phyloP scores from a whole-genome alignment of 2,888 invertebrate genomes.

The Danaus chrysippus region DNA sequence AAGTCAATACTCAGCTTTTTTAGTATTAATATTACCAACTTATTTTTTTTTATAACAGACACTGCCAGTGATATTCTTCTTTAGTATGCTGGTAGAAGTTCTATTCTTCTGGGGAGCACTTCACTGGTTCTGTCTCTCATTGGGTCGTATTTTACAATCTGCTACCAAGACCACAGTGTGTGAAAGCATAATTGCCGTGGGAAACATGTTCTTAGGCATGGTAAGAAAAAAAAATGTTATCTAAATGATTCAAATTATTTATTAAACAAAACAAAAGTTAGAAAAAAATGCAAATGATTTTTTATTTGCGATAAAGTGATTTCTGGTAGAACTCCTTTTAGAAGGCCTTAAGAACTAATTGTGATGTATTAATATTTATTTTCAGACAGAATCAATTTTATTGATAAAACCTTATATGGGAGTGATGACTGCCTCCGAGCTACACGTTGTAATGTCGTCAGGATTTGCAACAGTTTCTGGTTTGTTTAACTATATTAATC shows the following conservation, averaged over 20 bases:
- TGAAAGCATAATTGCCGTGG: conserved; percentile 95
- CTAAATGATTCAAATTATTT: neutral
- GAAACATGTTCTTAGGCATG: conserved; percentile 96
- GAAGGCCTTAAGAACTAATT: neutral
- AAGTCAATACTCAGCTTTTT: no score
- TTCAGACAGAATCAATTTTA: conserved; percentile 92
- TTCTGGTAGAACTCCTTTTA: no score
- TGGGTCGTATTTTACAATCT: conserved; percentile 85
- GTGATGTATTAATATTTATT: conserved; percentile 8
- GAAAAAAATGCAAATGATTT: no score
- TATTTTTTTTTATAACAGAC: conserved; percentile 69
- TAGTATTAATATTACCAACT: no score
- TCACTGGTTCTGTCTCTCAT: conserved; percentile 89
- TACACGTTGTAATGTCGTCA: conserved; percentile 95
- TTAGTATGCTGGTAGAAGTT: conserved; percentile 93
- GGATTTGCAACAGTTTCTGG: conserved; percentile 98
- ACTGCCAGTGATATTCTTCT: conserved; percentile 95
- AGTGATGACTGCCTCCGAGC: conserved; percentile 92
- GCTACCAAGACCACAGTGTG: conserved; percentile 91
- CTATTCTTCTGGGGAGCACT: conserved; percentile 93
- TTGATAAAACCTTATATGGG: conserved; percentile 92
- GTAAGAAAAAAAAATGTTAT: conserved; percentile 63
- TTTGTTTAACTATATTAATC: conserved; percentile 45
- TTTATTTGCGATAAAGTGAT: no score
- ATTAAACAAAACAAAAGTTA: no score